Base-by-base conservation (phyloP, 2,888 invertebrate genomes). In the Drosophila paranaensis region DNA sequence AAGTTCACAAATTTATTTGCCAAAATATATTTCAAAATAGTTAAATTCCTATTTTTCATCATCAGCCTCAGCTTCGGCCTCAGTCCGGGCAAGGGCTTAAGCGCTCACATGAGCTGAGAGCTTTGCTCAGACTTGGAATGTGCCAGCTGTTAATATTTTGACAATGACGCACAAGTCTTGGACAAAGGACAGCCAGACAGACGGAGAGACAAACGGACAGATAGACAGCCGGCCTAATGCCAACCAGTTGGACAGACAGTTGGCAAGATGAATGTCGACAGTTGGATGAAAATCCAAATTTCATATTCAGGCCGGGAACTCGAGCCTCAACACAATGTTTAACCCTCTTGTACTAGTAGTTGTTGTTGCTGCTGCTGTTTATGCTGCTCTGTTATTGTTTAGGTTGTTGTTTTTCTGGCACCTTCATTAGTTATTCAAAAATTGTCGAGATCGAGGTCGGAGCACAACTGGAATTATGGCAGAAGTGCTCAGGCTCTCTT, bases 351-450 rank as follows among this genome's bases (percentile, higher is more conserved):
- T 30, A 62, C 13, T 0, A 25, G 37, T 25, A 20, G 62, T 55
- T 62, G 51, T 56, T 40, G 46, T 55, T 40, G 46, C 4, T 42
- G 42, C 40, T 40, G 42, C 42, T 40, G n/a, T 40, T 64, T 30
- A 20, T 33, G 48, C 11, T 56, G 48, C 25, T 43, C 37, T 67
- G 63, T 83, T 89, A 73, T 89, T 87, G 75, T 88, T 86, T 66
- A 66, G 69, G 67, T 83, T 87, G 74, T 74, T 80, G 78, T 86
- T 80, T 71, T 76, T 71, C 76, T 84, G 82, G 76, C 85, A 89
- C 88, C 90, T 88, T 85, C 85, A 85, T 89, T 85, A 89, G 86
- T 89, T 89, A 85, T 89, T 89, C 85, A 90, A 89, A 88, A 85
- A 89, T 88, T 68, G 82, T 88, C 60, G 77, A 82, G 83, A 57